A percentile compares a stretch with the other conserved stretches of the same genome.
Evolutionary conservation across 2,113 vertebrate genomes (phyloP).

Genomic region (Scomber colias): DNA sequence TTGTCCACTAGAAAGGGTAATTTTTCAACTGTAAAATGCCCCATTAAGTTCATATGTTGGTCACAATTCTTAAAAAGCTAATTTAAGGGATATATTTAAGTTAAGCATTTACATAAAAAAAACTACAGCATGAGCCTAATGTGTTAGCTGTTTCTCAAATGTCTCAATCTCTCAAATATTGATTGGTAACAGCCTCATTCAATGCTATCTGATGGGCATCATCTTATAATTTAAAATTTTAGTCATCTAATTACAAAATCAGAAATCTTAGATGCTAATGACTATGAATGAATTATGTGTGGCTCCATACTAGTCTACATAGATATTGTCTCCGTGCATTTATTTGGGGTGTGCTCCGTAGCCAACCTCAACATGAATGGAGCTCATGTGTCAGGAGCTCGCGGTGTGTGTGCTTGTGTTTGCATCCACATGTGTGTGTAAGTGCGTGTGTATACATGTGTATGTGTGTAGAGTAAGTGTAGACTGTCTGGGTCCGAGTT

Average conservation of each 20-base stretch:
- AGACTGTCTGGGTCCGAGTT: slow-evolving; percentile 64
- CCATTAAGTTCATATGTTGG: not conserved
- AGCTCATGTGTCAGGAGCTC: slow-evolving; percentile 47
- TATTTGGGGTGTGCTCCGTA: slow-evolving; percentile 13
- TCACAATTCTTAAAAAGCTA: not conserved
- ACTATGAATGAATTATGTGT: not conserved
- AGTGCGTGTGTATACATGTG: not conserved
- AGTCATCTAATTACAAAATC: not conserved
- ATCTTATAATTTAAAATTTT: not conserved
- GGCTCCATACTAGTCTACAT: not conserved
- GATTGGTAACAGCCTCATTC: not conserved
- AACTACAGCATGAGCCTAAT: no score
- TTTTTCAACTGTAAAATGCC: not conserved
- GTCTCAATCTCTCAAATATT: not conserved
- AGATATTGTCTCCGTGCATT: slow-evolving; percentile 31
- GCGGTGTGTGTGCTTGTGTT: slow-evolving; percentile 18
- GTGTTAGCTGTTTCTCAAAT: no score
- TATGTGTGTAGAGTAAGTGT: slow-evolving; percentile 27
- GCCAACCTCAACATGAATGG: slow-evolving; percentile 43
- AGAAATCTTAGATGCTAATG: slow-evolving; percentile 9
- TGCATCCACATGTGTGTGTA: not conserved
- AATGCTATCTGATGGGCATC: not conserved
- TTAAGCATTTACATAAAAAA: no score
- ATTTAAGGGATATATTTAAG: not conserved
- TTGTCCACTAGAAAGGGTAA: not conserved